Percentiles rank a stretch among this genome's conserved stretches.
phyloP scores from a whole-genome alignment of 2,797 vertebrate genomes.

The Propithecus deckenii region DNA sequence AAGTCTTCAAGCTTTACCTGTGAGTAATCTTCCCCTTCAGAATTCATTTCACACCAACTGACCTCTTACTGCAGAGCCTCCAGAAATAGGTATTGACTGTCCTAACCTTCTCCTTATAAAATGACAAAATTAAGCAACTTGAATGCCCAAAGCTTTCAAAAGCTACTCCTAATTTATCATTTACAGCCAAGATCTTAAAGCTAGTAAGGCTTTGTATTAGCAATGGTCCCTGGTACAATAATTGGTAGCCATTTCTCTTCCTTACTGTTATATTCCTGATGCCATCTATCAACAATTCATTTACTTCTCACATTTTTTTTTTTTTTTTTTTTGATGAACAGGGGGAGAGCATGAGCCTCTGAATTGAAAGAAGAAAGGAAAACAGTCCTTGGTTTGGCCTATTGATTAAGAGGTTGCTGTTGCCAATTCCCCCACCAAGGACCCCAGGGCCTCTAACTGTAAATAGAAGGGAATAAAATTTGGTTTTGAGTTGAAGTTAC shows the following conservation, averaged over 20 bases:
- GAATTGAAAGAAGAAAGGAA: background rate
- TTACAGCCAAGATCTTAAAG: background rate
- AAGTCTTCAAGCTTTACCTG: conserved; percentile 92
- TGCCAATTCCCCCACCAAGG: background rate
- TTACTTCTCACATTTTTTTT: background rate
- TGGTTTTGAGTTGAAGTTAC: background rate
- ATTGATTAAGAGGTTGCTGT: background rate
- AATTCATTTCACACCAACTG: background rate
- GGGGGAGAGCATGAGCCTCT: background rate
- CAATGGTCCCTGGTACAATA: background rate
- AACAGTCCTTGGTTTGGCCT: background rate
- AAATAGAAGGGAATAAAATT: background rate
- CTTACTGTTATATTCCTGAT: background rate
- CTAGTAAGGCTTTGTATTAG: background rate
- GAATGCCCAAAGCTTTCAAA: background rate
- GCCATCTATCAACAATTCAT: background rate
- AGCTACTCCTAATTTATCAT: background rate
- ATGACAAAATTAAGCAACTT: background rate
- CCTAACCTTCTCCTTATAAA: background rate
- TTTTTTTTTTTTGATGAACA: background rate
- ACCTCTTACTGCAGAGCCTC: background rate
- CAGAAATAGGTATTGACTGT: background rate
- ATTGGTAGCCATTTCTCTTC: background rate
- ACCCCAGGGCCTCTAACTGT: background rate
- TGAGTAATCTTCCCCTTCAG: conserved; percentile 59